A percentile compares a stretch with the other conserved stretches of the same genome.
Conservation (phyloP, 2,797 vertebrate species). For the Schizothorax lantsangensis region DNA sequence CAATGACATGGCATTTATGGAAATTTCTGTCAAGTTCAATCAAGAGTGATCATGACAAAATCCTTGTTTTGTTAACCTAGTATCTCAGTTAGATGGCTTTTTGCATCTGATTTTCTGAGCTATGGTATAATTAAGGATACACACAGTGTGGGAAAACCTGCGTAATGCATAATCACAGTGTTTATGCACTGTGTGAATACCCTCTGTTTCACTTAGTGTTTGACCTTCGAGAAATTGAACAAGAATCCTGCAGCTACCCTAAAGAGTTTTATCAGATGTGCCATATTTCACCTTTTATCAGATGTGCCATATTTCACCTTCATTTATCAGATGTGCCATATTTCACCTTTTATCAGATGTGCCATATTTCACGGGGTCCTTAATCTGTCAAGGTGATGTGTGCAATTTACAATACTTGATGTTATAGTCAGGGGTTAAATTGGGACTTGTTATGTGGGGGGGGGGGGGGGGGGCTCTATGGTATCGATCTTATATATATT, state of each 20-base stretch:
- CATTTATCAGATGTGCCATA: constrained; percentile 2
- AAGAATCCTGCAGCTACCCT: neutral
- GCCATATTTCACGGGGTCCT: neutral
- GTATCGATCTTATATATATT: too few species aligned
- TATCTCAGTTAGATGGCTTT: neutral
- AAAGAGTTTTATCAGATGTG: constrained; percentile 2
- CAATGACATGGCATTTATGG: neutral
- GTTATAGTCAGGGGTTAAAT: too few species aligned
- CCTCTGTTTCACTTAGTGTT: neutral
- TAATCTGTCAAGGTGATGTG: constrained; percentile 6
- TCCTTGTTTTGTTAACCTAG: neutral
- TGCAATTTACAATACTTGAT: neutral
- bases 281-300: constrained; percentile 20
- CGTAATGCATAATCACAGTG: neutral
- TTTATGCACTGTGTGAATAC: constrained; percentile 25
- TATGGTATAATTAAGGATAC: constrained; percentile 8
- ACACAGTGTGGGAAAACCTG: neutral
- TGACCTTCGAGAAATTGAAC: constrained; percentile 29
- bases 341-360: too few species aligned
- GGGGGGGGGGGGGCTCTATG: too few species aligned
- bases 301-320: constrained; percentile 15
- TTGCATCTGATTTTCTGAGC: neutral
- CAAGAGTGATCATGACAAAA: neutral
- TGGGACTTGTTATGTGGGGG: too few species aligned
- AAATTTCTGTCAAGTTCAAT: neutral